phyloP scores from a whole-genome alignment of 2,113 vertebrate species.

The Ceyx melanurus region DNA sequence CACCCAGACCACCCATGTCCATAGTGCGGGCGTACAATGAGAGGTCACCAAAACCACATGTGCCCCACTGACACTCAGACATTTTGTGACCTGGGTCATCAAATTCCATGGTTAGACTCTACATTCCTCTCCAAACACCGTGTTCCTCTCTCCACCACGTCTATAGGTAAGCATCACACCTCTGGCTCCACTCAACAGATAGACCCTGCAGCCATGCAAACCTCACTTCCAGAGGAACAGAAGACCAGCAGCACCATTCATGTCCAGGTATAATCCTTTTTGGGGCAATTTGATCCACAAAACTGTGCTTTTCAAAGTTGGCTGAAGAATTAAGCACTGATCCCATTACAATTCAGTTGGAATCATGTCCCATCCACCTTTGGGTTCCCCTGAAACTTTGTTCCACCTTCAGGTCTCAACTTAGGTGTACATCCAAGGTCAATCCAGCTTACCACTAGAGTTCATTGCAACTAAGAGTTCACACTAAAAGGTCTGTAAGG shows the following conservation, averaged over 20 bases:
- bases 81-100: not conserved
- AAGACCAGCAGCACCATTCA: not conserved
- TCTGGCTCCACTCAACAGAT: not conserved
- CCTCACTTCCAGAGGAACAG: not conserved
- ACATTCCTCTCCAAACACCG: not conserved
- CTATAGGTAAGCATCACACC: not conserved
- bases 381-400: not conserved
- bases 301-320: not conserved
- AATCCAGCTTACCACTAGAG: not conserved
- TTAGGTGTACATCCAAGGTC: not conserved
- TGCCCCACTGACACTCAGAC: not conserved
- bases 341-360: not conserved
- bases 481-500: not conserved
- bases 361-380: not conserved
- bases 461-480: not conserved
- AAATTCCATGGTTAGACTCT: not conserved
- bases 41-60: not conserved
- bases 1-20: not conserved
- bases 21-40: fast-evolving
- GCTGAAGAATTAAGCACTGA: not conserved
- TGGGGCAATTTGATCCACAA: not conserved
- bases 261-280: not conserved
- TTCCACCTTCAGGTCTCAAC: not conserved
- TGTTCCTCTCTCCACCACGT: not conserved
- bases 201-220: not conserved